Evolutionary conservation across 2,797 vertebrate species (phyloP), one percentile per base, ranked within the genome.

Genomic region (Oryzias dopingdopingensis): DNA sequence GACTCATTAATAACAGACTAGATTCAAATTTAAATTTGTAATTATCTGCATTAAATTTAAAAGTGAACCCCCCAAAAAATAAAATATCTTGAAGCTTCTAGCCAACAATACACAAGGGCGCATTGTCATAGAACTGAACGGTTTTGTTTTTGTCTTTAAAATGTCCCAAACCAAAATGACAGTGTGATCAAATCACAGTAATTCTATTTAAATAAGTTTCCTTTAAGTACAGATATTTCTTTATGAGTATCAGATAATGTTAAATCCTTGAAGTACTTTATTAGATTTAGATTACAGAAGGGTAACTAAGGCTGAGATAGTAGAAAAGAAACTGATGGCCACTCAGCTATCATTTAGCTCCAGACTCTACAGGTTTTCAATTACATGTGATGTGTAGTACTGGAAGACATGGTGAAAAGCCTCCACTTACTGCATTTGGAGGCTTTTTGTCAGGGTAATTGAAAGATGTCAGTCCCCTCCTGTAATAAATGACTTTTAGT

Each of bases 401-500:
- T 62, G 13, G 43, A 52, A 70, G 56, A 65, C 29, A 57, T 49
- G 13, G 40, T 43, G 41, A 62, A 49, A 50, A 63, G 7, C 60
- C 20, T 13, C 65, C 66, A 49, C 69, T 62, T 59, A 57, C 58
- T 62, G 45, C 17, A 17, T 29, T 37, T 56, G 62, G 53, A 74
- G 64, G 45, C 46, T 60, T 29, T 64, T 61, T 65, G 52, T 52
- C 45, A 49, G 53, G 26, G 42, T 50, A 43, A 41, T 14, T 56
- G 44, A 65, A 59, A 72, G 50, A 52, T 65, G 62, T 10, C 16
- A 40, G 41, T 65, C 64, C 45, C 67, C 43, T 49, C 67, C 48
- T 66, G 74, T 69, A 52, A 67, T 65, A 59, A 76, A 65, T 47
- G 59, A 56, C 70, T 64, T 56, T 68, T 44, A 59, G 42, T 57